These are phyloP conservation scores for Gallinago undulata DNA, from an alignment of 2,113 vertebrate genomes.

Conservation along the genomic window DNA sequence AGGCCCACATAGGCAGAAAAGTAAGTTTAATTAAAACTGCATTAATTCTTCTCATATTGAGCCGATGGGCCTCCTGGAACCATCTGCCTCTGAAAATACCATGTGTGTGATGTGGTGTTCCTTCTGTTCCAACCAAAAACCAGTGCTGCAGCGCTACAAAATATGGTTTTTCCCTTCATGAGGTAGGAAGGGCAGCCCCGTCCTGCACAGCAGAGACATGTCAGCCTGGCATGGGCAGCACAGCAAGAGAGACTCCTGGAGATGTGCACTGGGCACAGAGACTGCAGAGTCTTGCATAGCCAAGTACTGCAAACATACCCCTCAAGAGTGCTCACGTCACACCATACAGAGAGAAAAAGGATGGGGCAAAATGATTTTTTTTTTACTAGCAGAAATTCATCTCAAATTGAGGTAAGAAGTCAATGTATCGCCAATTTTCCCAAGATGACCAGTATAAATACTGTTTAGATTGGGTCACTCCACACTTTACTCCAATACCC, in stretches of 20 bases:
- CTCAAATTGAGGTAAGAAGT: neutral
- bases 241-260: neutral
- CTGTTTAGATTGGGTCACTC: neutral
- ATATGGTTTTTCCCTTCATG: rapidly evolving
- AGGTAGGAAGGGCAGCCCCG: neutral
- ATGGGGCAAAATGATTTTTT: rapidly evolving
- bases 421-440: neutral
- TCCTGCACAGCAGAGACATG: rapidly evolving
- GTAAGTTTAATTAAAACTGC: constrained; percentile 47
- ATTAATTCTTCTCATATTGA: neutral
- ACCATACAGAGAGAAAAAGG: neutral
- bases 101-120: neutral
- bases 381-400: neutral
- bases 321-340: rapidly evolving
- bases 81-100: neutral
- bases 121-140: neutral
- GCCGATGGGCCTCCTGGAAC: neutral
- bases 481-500: neutral
- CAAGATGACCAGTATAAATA: neutral
- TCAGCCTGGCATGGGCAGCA: neutral
- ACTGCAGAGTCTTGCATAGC: neutral
- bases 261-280: neutral
- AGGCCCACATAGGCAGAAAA: neutral
- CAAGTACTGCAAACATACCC: neutral
- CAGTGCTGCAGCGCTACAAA: neutral